Conservation (phyloP, 2,888 invertebrate genomes). For the Epicampocera succincta region DNA sequence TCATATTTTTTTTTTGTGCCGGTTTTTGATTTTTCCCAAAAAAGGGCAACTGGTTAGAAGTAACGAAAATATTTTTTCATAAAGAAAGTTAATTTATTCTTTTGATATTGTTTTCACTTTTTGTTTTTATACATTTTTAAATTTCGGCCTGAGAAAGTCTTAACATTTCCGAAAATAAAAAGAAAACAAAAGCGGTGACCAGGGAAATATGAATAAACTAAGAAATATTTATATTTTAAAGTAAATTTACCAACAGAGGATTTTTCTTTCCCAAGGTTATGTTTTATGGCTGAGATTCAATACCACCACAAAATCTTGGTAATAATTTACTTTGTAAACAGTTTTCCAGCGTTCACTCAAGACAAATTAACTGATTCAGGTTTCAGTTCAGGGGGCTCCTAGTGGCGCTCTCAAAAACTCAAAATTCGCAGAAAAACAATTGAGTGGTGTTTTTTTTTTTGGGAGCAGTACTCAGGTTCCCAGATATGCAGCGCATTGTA, state of each 20-base stretch:
- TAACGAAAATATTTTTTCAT: neutral
- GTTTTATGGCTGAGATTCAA: no score
- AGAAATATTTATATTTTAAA: neutral
- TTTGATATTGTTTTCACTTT: slow-evolving; percentile 8
- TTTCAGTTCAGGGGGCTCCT: no score
- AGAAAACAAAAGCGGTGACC: slow-evolving; percentile 1
- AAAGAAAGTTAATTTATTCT: slow-evolving; percentile 66
- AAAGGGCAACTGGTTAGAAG: slow-evolving; percentile 25
- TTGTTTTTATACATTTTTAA: neutral
- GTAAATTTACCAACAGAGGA: neutral
- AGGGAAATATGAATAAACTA: slow-evolving; percentile 20
- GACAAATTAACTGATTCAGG: no score
- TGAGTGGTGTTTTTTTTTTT: no score
- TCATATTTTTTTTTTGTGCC: neutral
- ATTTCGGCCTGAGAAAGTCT: slow-evolving; percentile 47
- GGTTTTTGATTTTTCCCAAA: slow-evolving; percentile 22
- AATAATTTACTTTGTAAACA: no score
- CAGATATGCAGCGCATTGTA: no score
- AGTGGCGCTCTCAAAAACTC: no score
- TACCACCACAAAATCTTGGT: no score
- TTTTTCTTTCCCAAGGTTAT: no score
- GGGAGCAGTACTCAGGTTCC: no score
- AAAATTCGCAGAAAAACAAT: no score
- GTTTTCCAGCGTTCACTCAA: no score
- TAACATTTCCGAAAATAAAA: neutral